Evolutionary conservation across 2,888 invertebrate genomes (phyloP), one percentile per base, ranked within the genome.

Genomic region (Caenorhabditis sulstoni): DNA sequence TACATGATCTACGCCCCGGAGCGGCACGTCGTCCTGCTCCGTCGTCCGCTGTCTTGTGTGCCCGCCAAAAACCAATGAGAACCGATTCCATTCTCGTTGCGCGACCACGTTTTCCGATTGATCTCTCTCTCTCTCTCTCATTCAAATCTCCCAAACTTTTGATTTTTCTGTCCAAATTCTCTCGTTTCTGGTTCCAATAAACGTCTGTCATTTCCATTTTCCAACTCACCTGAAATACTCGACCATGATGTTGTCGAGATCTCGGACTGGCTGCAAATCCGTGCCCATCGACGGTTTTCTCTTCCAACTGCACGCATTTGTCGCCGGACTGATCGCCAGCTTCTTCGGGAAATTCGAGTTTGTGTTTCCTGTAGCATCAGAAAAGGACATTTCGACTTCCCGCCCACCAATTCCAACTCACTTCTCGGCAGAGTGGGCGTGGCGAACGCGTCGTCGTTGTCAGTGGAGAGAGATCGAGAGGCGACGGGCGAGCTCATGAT

Each of bases 231-330:
- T 75, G 58, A 81, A 76, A 58, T 81, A 74, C 11, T 97, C 97
- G 0, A 95, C 96, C 82, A 98, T 95, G 89, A 99, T 97, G 50
- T 95, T 94, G 91, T 96, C 95, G 23, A 98, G 92, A 0, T 95
- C 94, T 67, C 81, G 84, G 55, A 74, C 62, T 5, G 87, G 82
- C 59, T 75, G 47, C 29, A 5, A 3, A 5, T 29, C 29, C 29
- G 29, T 3, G 3, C 29, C 29, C 29, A 3, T 5, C 16, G 66
- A 37, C 11, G 70, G 57, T 16, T 64, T 12, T 5, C 35, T 39
- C 18, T 58, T 71, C 18, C 29, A 29, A 7, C 29, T 29, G 29
- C 4, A 5, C 29, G 7, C 7, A 5, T 3, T 29, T 7, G 29
- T 5, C 29, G 68, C 67, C 22, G 68, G 64, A 12, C 64, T 58